These are phyloP conservation scores for Hirtodrosophila cameraria DNA, from an alignment of 2,888 invertebrate species.

Conservation along the genomic window DNA sequence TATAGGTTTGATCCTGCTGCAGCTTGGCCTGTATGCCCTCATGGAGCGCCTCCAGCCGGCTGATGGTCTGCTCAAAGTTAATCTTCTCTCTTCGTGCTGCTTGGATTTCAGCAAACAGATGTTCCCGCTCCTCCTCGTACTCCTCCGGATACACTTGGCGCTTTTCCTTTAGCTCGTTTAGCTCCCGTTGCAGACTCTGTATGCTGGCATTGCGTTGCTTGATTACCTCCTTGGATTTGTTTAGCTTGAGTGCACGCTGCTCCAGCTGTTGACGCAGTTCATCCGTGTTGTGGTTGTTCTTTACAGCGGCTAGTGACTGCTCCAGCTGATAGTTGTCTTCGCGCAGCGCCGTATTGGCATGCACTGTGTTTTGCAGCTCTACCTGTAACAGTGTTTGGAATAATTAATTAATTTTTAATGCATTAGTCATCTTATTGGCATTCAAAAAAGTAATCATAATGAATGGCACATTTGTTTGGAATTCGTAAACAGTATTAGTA, in stretches of 20 bases:
- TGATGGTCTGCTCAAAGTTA: conserved; percentile 76
- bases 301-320: conserved; percentile 3
- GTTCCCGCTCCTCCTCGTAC: conserved; percentile 25
- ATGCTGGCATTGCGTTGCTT: conserved; percentile 86
- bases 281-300: conserved; percentile 45
- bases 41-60: conserved; percentile 79
- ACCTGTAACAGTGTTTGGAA: no score
- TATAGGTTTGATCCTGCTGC: conserved; percentile 89
- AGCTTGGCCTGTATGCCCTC: conserved; percentile 87
- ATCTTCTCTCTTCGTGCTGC: conserved; percentile 75
- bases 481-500: no score
- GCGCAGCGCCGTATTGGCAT: conserved; percentile 38
- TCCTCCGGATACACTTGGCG: conserved; percentile 70
- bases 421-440: no score
- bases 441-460: no score
- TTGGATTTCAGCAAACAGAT: conserved; percentile 41
- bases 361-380: conserved; percentile 50
- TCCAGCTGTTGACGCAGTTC: conserved; percentile 85
- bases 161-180: conserved; percentile 71
- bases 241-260: conserved; percentile 85
- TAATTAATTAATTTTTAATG: no score
- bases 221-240: conserved; percentile 85
- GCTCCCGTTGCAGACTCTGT: conserved; percentile 80
- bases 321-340: conserved; percentile 39
- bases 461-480: no score